Conservation (phyloP, 2,888 invertebrate genomes). For the Drepana falcataria region DNA sequence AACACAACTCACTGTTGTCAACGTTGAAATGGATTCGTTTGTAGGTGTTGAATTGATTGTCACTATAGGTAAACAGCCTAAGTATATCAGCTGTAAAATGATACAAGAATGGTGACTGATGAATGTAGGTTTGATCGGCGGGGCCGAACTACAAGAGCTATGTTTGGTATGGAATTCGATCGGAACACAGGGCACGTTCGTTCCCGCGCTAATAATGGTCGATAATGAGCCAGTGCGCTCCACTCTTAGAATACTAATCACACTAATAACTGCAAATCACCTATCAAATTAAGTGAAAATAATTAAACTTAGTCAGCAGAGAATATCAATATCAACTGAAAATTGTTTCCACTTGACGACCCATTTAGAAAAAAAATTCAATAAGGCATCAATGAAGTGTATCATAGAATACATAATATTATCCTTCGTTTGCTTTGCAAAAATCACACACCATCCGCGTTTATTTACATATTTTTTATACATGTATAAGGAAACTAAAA, state of each 20-base stretch:
- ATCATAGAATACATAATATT: too few relatives aligned
- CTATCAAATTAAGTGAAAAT: constrained; percentile 39
- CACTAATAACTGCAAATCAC: constrained; percentile 19
- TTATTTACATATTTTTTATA: too few relatives aligned
- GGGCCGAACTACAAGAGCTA: constrained; percentile 34
- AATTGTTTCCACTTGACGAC: not conserved
- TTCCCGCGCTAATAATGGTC: constrained; percentile 54
- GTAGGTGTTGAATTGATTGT: constrained; percentile 2
- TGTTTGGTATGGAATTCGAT: constrained; percentile 42
- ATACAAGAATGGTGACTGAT: constrained; percentile 39
- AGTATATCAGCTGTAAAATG: not conserved
- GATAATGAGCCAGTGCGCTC: constrained; percentile 49
- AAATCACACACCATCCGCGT: too few relatives aligned
- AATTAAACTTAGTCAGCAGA: constrained; percentile 34
- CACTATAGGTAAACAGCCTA: not conserved
- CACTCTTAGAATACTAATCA: constrained; percentile 53
- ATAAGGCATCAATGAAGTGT: too few relatives aligned
- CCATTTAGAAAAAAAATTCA: too few relatives aligned
- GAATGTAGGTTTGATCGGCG: constrained; percentile 36
- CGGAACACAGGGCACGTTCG: constrained; percentile 54
- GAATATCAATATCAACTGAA: constrained; percentile 5
- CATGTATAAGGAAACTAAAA: not conserved
- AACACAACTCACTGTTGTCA: not conserved
- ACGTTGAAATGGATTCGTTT: not conserved
- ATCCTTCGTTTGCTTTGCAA: too few relatives aligned